Evolutionary conservation across 2,797 vertebrate species (phyloP).

Genomic region (Miichthys miiuy): DNA sequence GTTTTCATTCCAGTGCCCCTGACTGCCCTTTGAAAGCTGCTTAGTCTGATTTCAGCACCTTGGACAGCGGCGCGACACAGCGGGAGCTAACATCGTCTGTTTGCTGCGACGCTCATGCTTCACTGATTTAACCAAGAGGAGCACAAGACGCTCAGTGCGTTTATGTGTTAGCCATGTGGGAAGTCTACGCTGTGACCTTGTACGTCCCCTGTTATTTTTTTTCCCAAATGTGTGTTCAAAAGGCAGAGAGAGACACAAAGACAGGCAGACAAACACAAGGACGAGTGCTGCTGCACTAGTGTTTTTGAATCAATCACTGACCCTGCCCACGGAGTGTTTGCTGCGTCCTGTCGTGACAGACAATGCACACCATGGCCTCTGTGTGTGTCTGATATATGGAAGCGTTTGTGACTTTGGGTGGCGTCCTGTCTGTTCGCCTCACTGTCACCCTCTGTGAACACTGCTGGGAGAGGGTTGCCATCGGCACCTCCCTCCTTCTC

Average conservation of each 20-base stretch:
- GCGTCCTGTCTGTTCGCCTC: slow-evolving; percentile 79
- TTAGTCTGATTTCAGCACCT: slow-evolving; percentile 68
- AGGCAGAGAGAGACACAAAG: slow-evolving; percentile 2
- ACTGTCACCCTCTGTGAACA: slow-evolving; percentile 74
- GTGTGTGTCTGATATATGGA: slow-evolving; percentile 68
- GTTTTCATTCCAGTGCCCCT: slow-evolving; percentile 24
- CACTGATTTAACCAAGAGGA: slow-evolving; percentile 3
- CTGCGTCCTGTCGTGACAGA: slow-evolving; percentile 46
- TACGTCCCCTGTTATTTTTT: not conserved
- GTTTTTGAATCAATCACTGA: slow-evolving; percentile 54
- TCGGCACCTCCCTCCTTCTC: slow-evolving; percentile 51
- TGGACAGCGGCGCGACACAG: slow-evolving; percentile 61
- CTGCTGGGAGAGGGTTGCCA: slow-evolving; percentile 58
- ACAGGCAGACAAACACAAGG: slow-evolving; percentile 2
- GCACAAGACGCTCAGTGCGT: not conserved
- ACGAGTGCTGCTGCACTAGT: slow-evolving; percentile 23
- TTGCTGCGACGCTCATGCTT: slow-evolving; percentile 2
- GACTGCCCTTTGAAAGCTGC: slow-evolving; percentile 29
- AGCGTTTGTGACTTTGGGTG: slow-evolving; percentile 79
- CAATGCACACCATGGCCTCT: slow-evolving; percentile 38
- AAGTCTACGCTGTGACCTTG: not conserved
- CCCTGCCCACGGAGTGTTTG: slow-evolving; percentile 59
- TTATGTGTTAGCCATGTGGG: not conserved
- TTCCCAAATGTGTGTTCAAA: not conserved
- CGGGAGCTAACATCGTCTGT: not conserved